Evolutionary conservation across 2,113 vertebrate species (phyloP), one percentile per base, ranked within the genome.

Genomic region (Myiopsitta monachus): DNA sequence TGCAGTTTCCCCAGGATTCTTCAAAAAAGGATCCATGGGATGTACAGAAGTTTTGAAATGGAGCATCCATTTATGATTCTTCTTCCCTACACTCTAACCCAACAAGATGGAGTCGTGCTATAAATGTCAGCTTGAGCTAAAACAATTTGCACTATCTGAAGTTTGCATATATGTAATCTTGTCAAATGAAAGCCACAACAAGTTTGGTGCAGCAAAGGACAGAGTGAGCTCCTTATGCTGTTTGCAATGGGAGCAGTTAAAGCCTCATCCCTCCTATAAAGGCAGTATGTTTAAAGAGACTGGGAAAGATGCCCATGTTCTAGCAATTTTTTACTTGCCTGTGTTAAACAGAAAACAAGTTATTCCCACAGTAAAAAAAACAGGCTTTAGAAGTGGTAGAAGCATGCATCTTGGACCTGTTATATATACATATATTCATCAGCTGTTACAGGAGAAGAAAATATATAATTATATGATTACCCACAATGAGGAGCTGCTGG

Each of bases 221-320:
- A 90, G 85, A 93, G 83, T n/a, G 85, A 96, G 79, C 73, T 94
- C 96, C 95, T 92, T 93, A 74, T 92, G 92, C 92, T 94, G 90
- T 83, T 94, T 96, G 92, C 72, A 77, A 93, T 49, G 57, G 70
- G 89, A 96, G 87, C 70, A 84, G 62, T 77, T 87, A 90, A 80
- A 94, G 46, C 51, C 55, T 94, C 82, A 86, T 90, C 41, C 64
- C 51, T 94, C 38, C 61, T 63, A n/a, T 83, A 86, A 91, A 94
- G 83, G 62, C 76, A 94, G 55, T 23, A 78, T 90, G 92, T 92
- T 95, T 70, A 93, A 94, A 93, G 61, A 95, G 47, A 76, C 89
- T 93, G 95, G 93, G 90, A 91, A 95, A 63, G 83, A 72, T 94
- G 93, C 90, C 93, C 88, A 83, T 55, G 64, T 96, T 96, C 93